These are phyloP conservation scores for Biston betularia DNA, from an alignment of 2,888 invertebrate genomes.

Conservation along the genomic window DNA sequence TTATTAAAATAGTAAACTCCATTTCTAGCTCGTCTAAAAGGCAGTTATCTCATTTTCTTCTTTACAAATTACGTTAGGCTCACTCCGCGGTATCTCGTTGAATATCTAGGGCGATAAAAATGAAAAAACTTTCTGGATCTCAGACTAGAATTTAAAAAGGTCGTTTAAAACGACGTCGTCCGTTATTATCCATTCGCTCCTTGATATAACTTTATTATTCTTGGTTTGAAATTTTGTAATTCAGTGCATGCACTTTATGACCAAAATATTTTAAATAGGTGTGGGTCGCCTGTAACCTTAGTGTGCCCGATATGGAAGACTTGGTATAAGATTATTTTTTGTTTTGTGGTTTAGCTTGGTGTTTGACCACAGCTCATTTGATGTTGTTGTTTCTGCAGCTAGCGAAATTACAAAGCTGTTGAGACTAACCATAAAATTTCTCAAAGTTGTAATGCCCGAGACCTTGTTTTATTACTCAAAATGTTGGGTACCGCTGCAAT, in stretches of 20 bases:
- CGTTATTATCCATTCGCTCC: constrained; percentile 18
- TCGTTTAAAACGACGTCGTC: constrained; percentile 14
- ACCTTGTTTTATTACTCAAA: too few species aligned
- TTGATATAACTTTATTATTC: constrained; percentile 16
- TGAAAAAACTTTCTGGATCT: constrained; percentile 25
- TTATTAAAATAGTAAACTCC: not conserved
- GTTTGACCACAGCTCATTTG: too few species aligned
- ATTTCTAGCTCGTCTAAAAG: constrained; percentile 19
- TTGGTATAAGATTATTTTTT: too few species aligned
- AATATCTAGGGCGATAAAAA: constrained; percentile 29
- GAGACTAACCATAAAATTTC: too few species aligned
- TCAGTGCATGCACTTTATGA: not conserved
- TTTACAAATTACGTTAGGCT: constrained; percentile 29
- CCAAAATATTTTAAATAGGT: not conserved
- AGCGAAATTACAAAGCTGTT: too few species aligned
- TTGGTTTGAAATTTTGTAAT: constrained; percentile 17
- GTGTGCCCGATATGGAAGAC: too few species aligned
- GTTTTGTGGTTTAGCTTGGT: too few species aligned
- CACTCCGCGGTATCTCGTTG: constrained; percentile 19
- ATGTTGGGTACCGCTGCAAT: too few species aligned
- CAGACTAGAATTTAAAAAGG: constrained; percentile 30
- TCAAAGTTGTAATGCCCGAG: too few species aligned
- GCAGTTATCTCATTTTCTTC: constrained; percentile 30
- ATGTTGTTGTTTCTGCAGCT: too few species aligned
- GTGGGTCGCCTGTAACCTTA: not conserved